Base-by-base conservation (phyloP, 2,113 vertebrate species). In the Cochlearius cochlearius region DNA sequence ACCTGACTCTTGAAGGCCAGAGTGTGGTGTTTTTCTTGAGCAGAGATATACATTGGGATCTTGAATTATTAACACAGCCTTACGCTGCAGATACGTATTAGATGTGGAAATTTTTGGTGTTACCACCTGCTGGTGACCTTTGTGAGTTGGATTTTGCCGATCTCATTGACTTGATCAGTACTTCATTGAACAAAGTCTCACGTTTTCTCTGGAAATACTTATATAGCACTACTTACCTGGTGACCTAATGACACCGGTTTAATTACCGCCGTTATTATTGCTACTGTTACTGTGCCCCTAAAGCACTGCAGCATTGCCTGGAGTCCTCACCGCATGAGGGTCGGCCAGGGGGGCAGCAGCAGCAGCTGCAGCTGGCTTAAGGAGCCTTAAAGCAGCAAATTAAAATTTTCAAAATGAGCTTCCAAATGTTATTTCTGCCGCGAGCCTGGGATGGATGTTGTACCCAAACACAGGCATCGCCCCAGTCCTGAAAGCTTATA, bases 301-400 rank as follows among this genome's bases (percentile, higher is more conserved):
- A 30, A 45, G 23, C 9, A 5, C 38, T 2, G 3, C 5, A 15
- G 81, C 1, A 1, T 11, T 59, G 43, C 49, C 43, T 47, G 47
- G 43, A 74, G n/a, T 36, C 41, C 26, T 45, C 14, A 27, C 10
- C 0, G 0, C 26, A n/a, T 23, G 26, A 49, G 9, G 4, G 29
- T 43, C 0, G 0, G 49, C 66, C 58, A 39, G 39, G 18, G 72
- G 11, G 8, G 39, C 59, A 41, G 52, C 12, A 11, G 56, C 30
- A 53, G 38, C 67, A 41, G 41, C 21, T 18, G 58, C 30, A 53
- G 15, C 19, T 67, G 34, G 0, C 10, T 55, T 78, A 55, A 66
- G 53, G 59, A 87, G 32, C 13, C 13, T 72, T 67, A 63, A 75
- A 85, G 23, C 8, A 64, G 30, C 26, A 92, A 74, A 76, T 34